These are phyloP conservation scores for Neodiprion pinetum DNA, from an alignment of 1,140 invertebrate species.

Conservation along the genomic window DNA sequence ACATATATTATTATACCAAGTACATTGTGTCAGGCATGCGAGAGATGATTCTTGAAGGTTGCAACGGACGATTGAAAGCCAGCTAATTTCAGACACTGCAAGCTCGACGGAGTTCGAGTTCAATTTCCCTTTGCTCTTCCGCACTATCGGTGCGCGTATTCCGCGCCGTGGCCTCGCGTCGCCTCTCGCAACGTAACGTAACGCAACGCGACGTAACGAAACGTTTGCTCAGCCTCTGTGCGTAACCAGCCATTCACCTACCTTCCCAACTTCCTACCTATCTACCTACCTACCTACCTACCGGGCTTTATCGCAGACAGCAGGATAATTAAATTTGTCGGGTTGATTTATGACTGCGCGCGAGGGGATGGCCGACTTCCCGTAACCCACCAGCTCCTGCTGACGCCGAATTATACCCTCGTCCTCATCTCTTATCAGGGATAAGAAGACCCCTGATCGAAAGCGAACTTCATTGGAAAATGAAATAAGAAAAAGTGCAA, in stretches of 20 bases:
- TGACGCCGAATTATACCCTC: neutral
- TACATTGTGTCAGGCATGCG: no score
- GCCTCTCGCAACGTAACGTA: neutral
- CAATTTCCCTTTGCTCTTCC: neutral
- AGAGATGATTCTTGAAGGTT: no score
- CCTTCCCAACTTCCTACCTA: slow-evolving; percentile 9
- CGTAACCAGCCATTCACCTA: slow-evolving; percentile 20
- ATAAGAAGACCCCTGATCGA: neutral
- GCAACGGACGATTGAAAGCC: no score
- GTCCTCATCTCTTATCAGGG: neutral
- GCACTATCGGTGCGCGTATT: neutral
- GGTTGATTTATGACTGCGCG: slow-evolving; percentile 61
- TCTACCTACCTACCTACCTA: neutral
- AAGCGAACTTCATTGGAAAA: no score
- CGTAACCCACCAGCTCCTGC: neutral
- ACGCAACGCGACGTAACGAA: neutral
- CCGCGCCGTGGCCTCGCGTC: slow-evolving; percentile 11
- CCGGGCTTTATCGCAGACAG: slow-evolving; percentile 63
- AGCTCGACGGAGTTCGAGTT: no score
- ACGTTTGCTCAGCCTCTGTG: slow-evolving; percentile 6
- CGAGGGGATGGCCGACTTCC: slow-evolving; percentile 9
- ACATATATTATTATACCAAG: no score
- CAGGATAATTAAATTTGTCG: slow-evolving; percentile 69
- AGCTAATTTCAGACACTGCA: no score
- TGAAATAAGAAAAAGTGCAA: neutral